Evolutionary conservation across 2,797 vertebrate species (phyloP), one percentile per base, ranked within the genome.

Genomic region (Sparus aurata): DNA sequence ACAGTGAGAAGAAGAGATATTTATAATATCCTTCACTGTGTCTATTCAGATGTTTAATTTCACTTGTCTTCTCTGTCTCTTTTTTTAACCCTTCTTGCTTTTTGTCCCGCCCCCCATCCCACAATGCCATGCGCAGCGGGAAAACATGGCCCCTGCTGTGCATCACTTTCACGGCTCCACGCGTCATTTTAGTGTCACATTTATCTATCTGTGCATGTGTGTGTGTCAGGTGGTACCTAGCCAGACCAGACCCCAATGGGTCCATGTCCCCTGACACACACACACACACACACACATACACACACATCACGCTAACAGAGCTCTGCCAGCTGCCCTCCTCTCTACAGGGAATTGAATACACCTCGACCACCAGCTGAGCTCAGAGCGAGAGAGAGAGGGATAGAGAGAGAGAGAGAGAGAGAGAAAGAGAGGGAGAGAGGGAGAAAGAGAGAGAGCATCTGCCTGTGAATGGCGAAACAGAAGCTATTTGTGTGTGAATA

Each of bases 161-260:
- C 85, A 59, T 79, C 78, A 69, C 88, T 90, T 87, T 79, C 87
- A 90, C 62, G 69, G 88, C 88, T 87, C 86, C 89, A 87, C 89
- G 80, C 83, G 88, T 86, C 85, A 91, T 83, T 87, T 93, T 86
- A 93, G 82, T 88, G 90, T 89, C 91, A 85, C 93, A 94, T 95
- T 89, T 88, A 87, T 94, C 72, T 79, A 5, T 83, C 13, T 79
- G 20, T 52, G 38, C 25, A 25, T 70, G 23, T 72, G 69, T 75
- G 77, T 85, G 75, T 81, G 74, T 90, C 83, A 85, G 85, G 84
- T 87, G 86, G 83, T 82, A 77, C 69, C 55, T 74, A 81, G 70
- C 80, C 77, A 75, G 79, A 72, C 60, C 80, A 81, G 67, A 82
- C 75, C 80, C 63, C 79, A 54, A 16, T 76, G 70, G 55, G 50